These are phyloP conservation scores for Tribolium castaneum DNA, from an alignment of 1,140 invertebrate species.

Conservation along the genomic window DNA sequence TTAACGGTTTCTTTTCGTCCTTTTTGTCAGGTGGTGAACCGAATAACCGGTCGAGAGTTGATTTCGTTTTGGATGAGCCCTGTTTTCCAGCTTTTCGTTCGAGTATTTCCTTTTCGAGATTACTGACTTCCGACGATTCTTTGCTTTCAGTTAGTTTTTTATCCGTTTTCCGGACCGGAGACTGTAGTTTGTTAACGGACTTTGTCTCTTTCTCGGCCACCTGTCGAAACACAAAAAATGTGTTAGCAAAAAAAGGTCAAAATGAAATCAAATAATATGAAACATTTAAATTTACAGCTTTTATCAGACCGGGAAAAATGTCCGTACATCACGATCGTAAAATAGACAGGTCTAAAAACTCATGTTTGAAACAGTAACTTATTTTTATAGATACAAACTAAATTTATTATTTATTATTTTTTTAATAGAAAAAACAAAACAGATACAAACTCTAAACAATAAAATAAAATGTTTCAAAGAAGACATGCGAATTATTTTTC, in stretches of 20 bases:
- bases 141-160: constrained; percentile 69
- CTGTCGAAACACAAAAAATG: background rate
- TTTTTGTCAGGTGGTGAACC: constrained; percentile 66
- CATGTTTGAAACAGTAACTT: too few relatives aligned
- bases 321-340: too few relatives aligned
- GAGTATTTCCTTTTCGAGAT: constrained; percentile 69
- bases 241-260: constrained; percentile 11
- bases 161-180: constrained; percentile 78
- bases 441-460: too few relatives aligned
- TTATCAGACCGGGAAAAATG: too few relatives aligned
- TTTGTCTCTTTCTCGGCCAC: constrained; percentile 70
- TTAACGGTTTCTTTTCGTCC: constrained; percentile 37
- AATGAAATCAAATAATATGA: too few relatives aligned
- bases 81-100: constrained; percentile 68
- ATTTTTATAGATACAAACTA: too few relatives aligned
- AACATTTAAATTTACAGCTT: too few relatives aligned
- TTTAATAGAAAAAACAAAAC: too few relatives aligned
- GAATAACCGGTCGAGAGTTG: constrained; percentile 67
- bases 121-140: constrained; percentile 58
- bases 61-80: constrained; percentile 64
- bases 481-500: too few relatives aligned
- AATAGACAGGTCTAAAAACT: too few relatives aligned
- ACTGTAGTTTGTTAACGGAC: constrained; percentile 68
- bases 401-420: too few relatives aligned
- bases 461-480: too few relatives aligned